Evolutionary conservation across 2,888 invertebrate species (phyloP), one percentile per base, ranked within the genome.

Genomic region (Lordiphosa andalusiaca): DNA sequence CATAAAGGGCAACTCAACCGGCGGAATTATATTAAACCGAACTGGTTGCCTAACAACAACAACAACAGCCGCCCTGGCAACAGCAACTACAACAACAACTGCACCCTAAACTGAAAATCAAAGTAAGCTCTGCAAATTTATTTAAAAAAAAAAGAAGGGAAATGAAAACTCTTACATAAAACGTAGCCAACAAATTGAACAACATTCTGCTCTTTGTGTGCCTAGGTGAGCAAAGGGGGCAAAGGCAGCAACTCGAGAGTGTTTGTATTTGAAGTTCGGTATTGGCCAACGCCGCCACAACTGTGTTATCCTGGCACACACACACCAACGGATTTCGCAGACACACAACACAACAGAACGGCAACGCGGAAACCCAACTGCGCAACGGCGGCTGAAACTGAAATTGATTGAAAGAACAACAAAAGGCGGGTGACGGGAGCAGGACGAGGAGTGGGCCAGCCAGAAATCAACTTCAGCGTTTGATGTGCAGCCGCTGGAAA

Each of bases 401-500:
- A 67, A 80, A 82, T 82, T 84, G 84, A 84, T 78, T 80, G 73
- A 72, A 74, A 69, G 58, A 66, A 63, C 74, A 77, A 67, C 72
- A 82, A 70, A 40, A 62, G 42, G 19, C 35, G 38, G 59, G 53
- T 46, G 46, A 10, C 44, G 48, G 56, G 23, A 35, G 49, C 19
- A 51, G 41, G 41, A 37, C 13, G 12, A 25, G 33, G 19, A 19
- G 19, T 0, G 10, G 10, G 39, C 42, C 35, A n/a, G 21, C 7
- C 13, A 6, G 47, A 47, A 47, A 58, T 36, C 55, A 58, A 58
- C 59, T 41, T 53, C 55, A 50, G 49, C 70, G 69, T 76, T 74
- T 85, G 68, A 76, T 67, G 73, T 71, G 69, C 62, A 67, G 44
- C 64, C 63, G 60, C 58, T 62, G 67, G 53, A 54, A 36, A 53